These are phyloP conservation scores for Onychorhynchus coronatus DNA, from an alignment of 2,113 vertebrate species.

Conservation along the genomic window DNA sequence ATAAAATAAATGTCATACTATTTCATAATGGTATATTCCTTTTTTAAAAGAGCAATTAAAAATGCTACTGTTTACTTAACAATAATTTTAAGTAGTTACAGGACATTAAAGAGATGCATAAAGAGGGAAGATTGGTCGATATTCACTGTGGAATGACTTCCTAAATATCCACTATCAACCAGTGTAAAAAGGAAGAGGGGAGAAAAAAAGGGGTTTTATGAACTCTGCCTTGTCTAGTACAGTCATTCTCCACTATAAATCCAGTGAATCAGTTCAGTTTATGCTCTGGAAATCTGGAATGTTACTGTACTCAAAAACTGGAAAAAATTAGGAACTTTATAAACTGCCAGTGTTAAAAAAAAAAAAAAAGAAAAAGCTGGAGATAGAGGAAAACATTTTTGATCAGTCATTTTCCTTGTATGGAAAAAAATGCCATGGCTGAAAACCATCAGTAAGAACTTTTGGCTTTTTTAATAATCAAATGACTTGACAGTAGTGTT, in stretches of 20 bases:
- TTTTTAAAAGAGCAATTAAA: neutral
- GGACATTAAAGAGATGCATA: neutral
- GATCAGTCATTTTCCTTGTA: neutral
- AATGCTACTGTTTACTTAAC: neutral
- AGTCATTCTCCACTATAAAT: neutral
- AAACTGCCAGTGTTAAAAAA: neutral
- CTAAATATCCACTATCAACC: neutral
- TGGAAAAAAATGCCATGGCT: neutral
- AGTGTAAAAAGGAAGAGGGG: neutral
- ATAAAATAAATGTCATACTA: neutral
- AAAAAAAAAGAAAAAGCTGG: too few species aligned
- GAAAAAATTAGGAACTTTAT: neutral
- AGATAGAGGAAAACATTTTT: neutral
- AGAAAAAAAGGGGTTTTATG: neutral
- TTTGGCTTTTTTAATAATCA: neutral
- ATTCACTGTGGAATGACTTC: neutral
- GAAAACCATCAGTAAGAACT: neutral
- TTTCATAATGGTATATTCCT: neutral
- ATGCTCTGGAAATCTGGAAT: neutral
- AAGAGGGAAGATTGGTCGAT: neutral
- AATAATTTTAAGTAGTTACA: neutral
- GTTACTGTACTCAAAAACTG: neutral
- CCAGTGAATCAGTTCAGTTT: neutral
- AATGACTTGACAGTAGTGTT: neutral
- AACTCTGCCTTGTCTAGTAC: neutral